Evolutionary conservation across 2,888 invertebrate species (phyloP), one percentile per base, ranked within the genome.

Genomic region (Drosophila ezoana): DNA sequence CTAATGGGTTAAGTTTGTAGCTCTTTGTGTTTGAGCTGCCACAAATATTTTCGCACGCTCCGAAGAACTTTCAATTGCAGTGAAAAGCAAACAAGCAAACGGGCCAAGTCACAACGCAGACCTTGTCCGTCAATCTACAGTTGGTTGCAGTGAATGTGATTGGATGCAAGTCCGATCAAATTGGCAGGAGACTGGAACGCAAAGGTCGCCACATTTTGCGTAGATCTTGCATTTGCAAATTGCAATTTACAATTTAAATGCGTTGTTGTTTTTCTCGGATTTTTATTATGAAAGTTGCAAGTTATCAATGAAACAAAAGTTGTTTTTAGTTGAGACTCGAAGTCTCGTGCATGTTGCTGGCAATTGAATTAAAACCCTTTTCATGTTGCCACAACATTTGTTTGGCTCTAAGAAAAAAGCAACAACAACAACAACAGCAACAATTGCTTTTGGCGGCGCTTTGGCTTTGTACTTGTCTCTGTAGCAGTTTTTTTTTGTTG

Each of bases 391-490:
- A 70, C 73, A 85, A 87, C 78, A 85, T 85, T 85, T 82, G 80
- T 78, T 78, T 75, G 57, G 65, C 79, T 68, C 43, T 48, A 67
- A 51, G 40, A 73, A 18, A 75, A 59, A 57, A 53, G 45, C 56
- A 45, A 40, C 41, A 45, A 51, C 54, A 66, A 64, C 4, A 20
- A 20, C 23, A 20, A 20, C 23, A 74, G 57, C 57, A 74, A 75
- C 64, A 72, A 72, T 72, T 71, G 65, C 75, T 47, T 61, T 86
- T 75, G 88, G 86, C 85, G 85, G 85, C 75, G 71, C 83, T 81
- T 86, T 85, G 73, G 78, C 84, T 85, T 84, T 84, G 85, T 84
- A 85, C 82, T 85, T 87, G 84, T 79, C 76, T 78, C 73, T 62
- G 79, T n/a, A 72, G 76, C 69, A 67, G 53, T 51, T 28, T 47